These are phyloP conservation scores for Apoderus coryli DNA, from an alignment of 2,888 invertebrate species.

Conservation along the genomic window DNA sequence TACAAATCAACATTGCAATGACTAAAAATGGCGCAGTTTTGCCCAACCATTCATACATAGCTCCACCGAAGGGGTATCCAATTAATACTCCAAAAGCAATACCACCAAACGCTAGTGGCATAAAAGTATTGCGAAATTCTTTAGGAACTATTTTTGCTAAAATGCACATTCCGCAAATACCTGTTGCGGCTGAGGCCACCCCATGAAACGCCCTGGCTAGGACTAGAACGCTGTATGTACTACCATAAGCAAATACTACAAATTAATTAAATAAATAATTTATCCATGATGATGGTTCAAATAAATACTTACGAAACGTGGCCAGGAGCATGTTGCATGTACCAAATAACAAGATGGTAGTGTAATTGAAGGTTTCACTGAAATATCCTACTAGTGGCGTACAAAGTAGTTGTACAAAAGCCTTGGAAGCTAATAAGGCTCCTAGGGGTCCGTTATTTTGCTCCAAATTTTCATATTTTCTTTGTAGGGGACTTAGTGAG, in stretches of 20 bases:
- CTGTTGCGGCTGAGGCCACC: conserved; percentile 63
- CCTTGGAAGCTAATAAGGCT: conserved; percentile 58
- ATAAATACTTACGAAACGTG: conserved; percentile 51
- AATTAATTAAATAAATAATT: conserved; percentile 14
- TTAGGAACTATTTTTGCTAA: conserved; percentile 47
- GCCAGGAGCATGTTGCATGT: conserved; percentile 52
- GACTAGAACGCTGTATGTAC: conserved; percentile 51
- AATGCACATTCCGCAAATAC: conserved; percentile 69
- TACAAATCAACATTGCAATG: conserved; percentile 43
- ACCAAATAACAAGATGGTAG: conserved; percentile 52
- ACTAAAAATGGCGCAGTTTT: conserved; percentile 61
- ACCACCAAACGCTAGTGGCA: conserved; percentile 70
- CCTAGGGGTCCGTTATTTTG: conserved; percentile 54
- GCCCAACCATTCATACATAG: conserved; percentile 60
- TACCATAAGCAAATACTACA: conserved; percentile 62
- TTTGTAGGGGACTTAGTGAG: conserved; percentile 31
- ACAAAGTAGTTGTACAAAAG: conserved; percentile 60
- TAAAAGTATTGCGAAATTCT: conserved; percentile 46
- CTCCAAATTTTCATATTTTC: conserved; percentile 32
- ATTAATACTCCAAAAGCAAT: conserved; percentile 66
- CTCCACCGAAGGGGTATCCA: conserved; percentile 70
- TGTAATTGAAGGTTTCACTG: conserved; percentile 49
- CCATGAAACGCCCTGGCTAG: conserved; percentile 67
- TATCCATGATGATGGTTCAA: too few relatives aligned
- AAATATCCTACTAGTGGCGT: conserved; percentile 63